Evolutionary conservation across 2,797 vertebrate species (phyloP), one percentile per base, ranked within the genome.

Genomic region (Toxotes lorentzi): DNA sequence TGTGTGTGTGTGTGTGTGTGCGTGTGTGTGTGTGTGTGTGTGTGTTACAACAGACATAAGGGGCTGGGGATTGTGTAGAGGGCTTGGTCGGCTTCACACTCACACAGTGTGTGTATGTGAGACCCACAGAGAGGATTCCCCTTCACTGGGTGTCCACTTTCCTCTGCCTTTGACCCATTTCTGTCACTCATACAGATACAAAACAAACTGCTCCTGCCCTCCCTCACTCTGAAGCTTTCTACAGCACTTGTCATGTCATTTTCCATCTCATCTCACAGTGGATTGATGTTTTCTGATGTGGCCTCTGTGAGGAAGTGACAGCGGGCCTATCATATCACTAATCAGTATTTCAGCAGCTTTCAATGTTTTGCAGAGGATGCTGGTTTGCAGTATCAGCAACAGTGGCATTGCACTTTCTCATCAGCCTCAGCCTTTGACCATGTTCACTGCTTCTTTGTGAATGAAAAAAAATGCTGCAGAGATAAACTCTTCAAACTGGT

Each of bases 71-170:
- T n/a, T n/a, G n/a, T n/a, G n/a, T n/a, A n/a, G n/a, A n/a, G n/a
- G n/a, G n/a, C n/a, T n/a, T n/a, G n/a, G n/a, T n/a, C n/a, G n/a
- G n/a, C n/a, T n/a, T n/a, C n/a, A n/a, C n/a, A n/a, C n/a, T n/a
- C n/a, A n/a, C n/a, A n/a, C n/a, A n/a, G 51, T 47, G 65, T 63
- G 64, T 30, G 53, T 48, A 32, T 4, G 73, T 11, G 69, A 41
- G 67, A 81, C 54, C 66, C 64, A 35, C 45, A 67, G 35, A 79
- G 69, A 92, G 84, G 84, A 90, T 88, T 94, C 91, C 91, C 80
- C 85, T 86, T 67, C 79, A 23, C 64, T 70, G 79, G 60, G 72
- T 82, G 87, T 88, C 84, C 85, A 91, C 88, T 89, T 92, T 85
- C 88, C 10, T 80, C 62, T 70, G 61, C 67, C 81, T 84, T 65